Conservation (phyloP, 2,113 vertebrate species). For the Myocastor coypus region DNA sequence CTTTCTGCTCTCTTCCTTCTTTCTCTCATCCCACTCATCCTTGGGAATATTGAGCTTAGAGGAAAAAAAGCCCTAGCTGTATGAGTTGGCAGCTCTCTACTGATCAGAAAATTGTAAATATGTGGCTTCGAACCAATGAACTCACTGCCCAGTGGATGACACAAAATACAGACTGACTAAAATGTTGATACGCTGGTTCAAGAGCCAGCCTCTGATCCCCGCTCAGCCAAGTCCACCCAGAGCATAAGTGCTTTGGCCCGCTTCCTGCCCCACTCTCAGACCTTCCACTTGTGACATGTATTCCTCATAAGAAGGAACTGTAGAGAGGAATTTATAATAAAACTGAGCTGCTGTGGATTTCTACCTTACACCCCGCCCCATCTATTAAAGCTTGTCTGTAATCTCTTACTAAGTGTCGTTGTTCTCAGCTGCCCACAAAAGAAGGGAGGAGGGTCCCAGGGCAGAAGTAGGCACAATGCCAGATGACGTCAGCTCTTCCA, state of each 20-base stretch:
- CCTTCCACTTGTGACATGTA: background rate
- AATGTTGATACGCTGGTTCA: background rate
- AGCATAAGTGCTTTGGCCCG: background rate
- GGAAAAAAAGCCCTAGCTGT: background rate
- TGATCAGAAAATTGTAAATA: background rate
- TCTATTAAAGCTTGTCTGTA: slow-evolving; percentile 75
- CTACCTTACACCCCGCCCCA: background rate
- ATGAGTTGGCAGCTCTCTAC: background rate
- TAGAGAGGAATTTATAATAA: slow-evolving; percentile 49
- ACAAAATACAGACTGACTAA: background rate
- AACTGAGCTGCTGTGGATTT: background rate
- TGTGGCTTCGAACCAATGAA: background rate
- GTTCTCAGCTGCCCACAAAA: slow-evolving; percentile 54
- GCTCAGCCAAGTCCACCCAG: too few species aligned
- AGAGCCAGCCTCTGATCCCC: background rate
- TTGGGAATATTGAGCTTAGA: background rate
- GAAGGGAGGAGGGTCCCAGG: background rate
- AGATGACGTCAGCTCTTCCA: slow-evolving; percentile 49
- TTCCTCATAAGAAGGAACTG: background rate
- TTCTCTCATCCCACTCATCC: background rate
- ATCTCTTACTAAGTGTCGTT: slow-evolving; percentile 43
- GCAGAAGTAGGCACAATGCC: slow-evolving; percentile 31
- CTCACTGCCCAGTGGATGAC: background rate
- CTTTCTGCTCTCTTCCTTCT: background rate
- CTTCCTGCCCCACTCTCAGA: background rate